Evolutionary conservation across 2,888 invertebrate genomes (phyloP), one percentile per base, ranked within the genome.

Genomic region (Pristionchus fissidentatus): DNA sequence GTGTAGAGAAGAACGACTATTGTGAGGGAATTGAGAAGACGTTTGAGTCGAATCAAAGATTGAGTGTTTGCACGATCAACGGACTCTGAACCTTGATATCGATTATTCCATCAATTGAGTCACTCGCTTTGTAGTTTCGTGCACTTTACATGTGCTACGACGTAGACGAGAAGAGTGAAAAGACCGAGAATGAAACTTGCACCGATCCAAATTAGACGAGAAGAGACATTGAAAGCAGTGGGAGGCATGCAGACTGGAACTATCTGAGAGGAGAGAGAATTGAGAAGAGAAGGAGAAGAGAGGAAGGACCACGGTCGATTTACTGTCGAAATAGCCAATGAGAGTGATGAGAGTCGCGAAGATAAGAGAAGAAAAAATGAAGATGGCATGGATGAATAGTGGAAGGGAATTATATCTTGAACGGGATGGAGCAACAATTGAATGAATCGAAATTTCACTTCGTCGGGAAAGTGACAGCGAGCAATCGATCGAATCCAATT

Each of bases 201-300:
- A 26, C 52, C 83, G 26, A 88, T 85, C 88, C 88, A 88, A 19
- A 86, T 78, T 35, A 84, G 38, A 49, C 86, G 66, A 22, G 87
- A 86, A 29, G 35, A 73, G n/a, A 77, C 70, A 43, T 82, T 86
- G 83, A 86, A 88, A 13, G 88, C 88, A 22, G 86, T 87, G 2
- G 88, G 88, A 41, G 88, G 88, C 43, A 88, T 81, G 38, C 88
- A 88, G 0, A 88, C 85, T 0, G 85, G 84, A 8, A 88, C 81
- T 3, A 78, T 55, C 79, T 79, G 41, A 19, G 73, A 41, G 26
- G 41, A 66, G n/a, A 43, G 3, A 22, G 5, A 26, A 13, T n/a
- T 19, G 26, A 1, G 1, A 32, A 43, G 43, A n/a, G n/a, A n/a
- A n/a, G n/a, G n/a, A n/a, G n/a, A n/a, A n/a, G n/a, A n/a, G n/a